phyloP scores from a whole-genome alignment of 2,888 invertebrate genomes.

The Pristionchus entomophagus region DNA sequence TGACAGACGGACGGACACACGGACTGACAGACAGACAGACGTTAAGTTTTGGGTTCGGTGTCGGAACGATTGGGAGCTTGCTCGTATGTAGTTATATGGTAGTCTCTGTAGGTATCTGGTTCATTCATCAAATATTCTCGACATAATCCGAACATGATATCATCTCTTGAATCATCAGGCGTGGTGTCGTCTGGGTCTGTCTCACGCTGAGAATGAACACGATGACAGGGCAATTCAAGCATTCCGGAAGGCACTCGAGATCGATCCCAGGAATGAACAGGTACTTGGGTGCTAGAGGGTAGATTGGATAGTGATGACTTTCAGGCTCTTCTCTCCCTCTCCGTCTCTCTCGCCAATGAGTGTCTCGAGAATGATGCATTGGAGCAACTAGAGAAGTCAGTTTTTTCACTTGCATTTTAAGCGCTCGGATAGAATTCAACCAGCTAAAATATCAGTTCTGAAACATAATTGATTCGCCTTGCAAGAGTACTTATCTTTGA shows the following conservation, averaged over 20 bases:
- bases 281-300: background rate
- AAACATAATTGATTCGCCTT: background rate
- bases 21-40: too few species aligned
- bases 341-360: slow-evolving; percentile 96
- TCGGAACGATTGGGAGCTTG: too few species aligned
- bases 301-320: background rate
- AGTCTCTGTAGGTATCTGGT: too few species aligned
- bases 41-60: too few species aligned
- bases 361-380: slow-evolving; percentile 92
- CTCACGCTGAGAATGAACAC: slow-evolving; percentile 97
- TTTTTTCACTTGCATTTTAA: background rate
- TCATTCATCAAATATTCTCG: background rate
- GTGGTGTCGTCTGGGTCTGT: slow-evolving; percentile 87
- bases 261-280: slow-evolving; percentile 68
- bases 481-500: background rate
- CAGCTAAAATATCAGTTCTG: background rate
- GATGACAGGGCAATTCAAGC: slow-evolving; percentile 94
- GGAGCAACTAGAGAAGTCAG: slow-evolving; percentile 82
- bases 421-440: too few species aligned
- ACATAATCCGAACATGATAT: background rate
- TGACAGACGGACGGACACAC: too few species aligned
- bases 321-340: slow-evolving; percentile 88
- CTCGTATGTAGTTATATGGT: too few species aligned
- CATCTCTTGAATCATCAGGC: slow-evolving; percentile 74
- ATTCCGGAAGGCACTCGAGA: slow-evolving; percentile 82